phyloP scores from a whole-genome alignment of 1,140 invertebrate species.

The Agrypnia vestita region DNA sequence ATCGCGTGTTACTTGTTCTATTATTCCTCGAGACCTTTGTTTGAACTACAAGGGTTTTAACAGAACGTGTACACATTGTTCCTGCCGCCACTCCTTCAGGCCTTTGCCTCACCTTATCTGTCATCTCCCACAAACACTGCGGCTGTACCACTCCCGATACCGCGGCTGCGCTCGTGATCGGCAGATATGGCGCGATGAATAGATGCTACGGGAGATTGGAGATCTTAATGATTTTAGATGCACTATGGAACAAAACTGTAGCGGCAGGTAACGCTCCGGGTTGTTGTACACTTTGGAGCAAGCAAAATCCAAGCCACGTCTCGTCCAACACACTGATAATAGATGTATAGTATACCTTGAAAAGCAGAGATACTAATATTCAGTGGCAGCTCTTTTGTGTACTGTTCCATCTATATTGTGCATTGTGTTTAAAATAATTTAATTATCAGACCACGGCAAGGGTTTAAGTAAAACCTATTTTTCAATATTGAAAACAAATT shows the following conservation, averaged over 20 bases:
- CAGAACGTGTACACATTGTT: constrained; percentile 40
- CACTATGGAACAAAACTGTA: neutral
- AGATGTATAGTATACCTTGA: too few species aligned
- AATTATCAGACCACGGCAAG: too few species aligned
- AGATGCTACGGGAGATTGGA: constrained; percentile 22
- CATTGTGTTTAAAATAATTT: too few species aligned
- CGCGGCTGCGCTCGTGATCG: constrained; percentile 3
- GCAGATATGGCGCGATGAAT: constrained; percentile 19
- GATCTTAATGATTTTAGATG: constrained; percentile 33
- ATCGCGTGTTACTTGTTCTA: constrained; percentile 37
- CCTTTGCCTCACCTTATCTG: constrained; percentile 13
- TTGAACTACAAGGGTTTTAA: constrained; percentile 33
- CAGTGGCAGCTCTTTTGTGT: too few species aligned
- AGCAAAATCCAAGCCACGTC: too few species aligned
- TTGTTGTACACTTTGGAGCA: too few species aligned
- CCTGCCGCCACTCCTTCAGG: constrained; percentile 29
- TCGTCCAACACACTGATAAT: too few species aligned
- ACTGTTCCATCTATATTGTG: too few species aligned
- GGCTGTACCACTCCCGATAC: constrained; percentile 9
- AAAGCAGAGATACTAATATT: too few species aligned
- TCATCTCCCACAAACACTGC: constrained; percentile 25
- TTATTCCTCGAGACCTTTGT: constrained; percentile 38
- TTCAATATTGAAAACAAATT: too few species aligned
- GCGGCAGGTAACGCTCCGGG: too few species aligned
- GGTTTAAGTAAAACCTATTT: too few species aligned